phyloP scores from a whole-genome alignment of 1,140 invertebrate genomes.

The Lamellibrachia luymesi region DNA sequence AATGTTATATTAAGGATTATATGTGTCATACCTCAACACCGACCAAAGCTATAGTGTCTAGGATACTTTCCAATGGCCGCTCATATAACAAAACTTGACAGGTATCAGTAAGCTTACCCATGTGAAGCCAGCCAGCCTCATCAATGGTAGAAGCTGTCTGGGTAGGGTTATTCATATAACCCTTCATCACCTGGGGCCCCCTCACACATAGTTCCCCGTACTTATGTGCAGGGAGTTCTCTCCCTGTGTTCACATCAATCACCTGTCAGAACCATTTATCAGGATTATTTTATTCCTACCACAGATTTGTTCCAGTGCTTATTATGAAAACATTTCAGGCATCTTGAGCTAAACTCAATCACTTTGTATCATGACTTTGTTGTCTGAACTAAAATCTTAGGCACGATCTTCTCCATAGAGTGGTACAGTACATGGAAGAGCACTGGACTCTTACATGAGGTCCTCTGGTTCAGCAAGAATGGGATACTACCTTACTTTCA shows the following conservation, averaged over 20 bases:
- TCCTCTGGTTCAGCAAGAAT: neutral
- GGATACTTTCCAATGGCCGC: no score
- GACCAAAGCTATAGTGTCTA: no score
- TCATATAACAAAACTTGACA: neutral
- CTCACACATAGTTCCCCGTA: slow-evolving; percentile 59
- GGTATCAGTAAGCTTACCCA: slow-evolving; percentile 19
- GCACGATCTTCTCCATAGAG: neutral
- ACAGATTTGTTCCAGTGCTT: neutral
- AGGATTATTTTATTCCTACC: neutral
- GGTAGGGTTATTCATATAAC: slow-evolving; percentile 30
- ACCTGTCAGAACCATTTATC: neutral
- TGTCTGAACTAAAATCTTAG: neutral
- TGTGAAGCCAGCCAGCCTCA: slow-evolving; percentile 32
- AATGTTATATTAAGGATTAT: no score
- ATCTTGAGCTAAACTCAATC: no score
- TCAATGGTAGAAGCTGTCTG: slow-evolving; percentile 27
- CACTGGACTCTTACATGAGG: neutral
- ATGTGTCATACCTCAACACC: no score
- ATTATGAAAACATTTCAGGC: neutral
- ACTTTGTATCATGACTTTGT: neutral
- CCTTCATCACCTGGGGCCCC: slow-evolving; percentile 51
- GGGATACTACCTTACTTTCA: no score
- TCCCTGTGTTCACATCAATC: slow-evolving; percentile 61
- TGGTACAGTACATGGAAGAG: neutral
- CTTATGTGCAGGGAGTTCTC: slow-evolving; percentile 59